These are phyloP conservation scores for Drosophila neoperkinsi DNA, from an alignment of 2,888 invertebrate species.

Conservation along the genomic window DNA sequence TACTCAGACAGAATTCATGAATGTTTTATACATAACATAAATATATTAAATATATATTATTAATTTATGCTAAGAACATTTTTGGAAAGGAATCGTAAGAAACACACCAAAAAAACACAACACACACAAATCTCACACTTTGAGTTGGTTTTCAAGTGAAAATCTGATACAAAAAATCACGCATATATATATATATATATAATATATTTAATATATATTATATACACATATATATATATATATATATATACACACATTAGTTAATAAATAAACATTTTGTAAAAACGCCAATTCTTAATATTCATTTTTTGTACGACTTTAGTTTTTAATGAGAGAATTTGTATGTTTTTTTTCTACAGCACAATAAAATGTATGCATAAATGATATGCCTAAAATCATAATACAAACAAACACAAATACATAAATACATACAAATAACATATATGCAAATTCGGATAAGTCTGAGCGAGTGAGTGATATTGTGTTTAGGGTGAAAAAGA, in stretches of 20 bases:
- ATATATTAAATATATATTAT: constrained; percentile 21
- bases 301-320: constrained; percentile 52
- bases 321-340: constrained; percentile 31
- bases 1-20: constrained; percentile 71
- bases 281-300: constrained; percentile 45
- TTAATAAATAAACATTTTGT: constrained; percentile 62
- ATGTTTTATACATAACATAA: constrained; percentile 59
- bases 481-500: constrained; percentile 83
- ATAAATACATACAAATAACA: constrained; percentile 38
- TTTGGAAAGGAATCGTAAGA: constrained; percentile 20
- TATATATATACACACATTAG: constrained; percentile 51
- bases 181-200: constrained; percentile 19
- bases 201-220: constrained; percentile 12
- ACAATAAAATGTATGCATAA: constrained; percentile 29
- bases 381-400: constrained; percentile 35
- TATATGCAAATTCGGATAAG: constrained; percentile 83
- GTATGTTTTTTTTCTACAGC: constrained; percentile 12
- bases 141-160: constrained; percentile 36
- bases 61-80: constrained; percentile 33
- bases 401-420: constrained; percentile 35
- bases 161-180: background rate
- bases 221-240: constrained; percentile 27
- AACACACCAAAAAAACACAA: constrained; percentile 33
- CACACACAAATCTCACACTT: constrained; percentile 33
- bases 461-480: constrained; percentile 85